A percentile compares a stretch with the other conserved stretches of the same genome.
Evolutionary conservation across 2,797 vertebrate genomes (phyloP).

Genomic region (Catamblyrhynchus diadema): DNA sequence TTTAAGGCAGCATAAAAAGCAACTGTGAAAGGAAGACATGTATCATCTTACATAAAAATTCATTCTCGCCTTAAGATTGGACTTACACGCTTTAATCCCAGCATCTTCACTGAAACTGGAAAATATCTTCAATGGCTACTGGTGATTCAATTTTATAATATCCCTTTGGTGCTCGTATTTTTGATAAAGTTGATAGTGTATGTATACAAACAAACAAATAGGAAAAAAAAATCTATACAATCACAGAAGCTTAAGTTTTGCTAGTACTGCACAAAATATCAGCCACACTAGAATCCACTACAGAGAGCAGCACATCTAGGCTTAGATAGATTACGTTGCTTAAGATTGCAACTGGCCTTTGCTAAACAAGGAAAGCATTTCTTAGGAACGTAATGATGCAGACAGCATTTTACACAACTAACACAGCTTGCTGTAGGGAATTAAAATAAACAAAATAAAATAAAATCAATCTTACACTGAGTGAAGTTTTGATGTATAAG

Average conservation of each 20-base stretch:
- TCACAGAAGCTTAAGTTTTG: conserved; percentile 27
- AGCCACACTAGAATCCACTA: background rate
- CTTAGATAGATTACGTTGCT: background rate
- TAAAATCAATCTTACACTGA: conserved; percentile 84
- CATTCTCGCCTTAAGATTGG: conserved; percentile 72
- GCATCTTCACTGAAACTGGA: conserved; percentile 54
- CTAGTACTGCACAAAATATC: conserved; percentile 16
- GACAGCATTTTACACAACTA: conserved; percentile 74
- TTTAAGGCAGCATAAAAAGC: conserved; percentile 82
- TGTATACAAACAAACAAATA: background rate
- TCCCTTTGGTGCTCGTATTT: conserved; percentile 63
- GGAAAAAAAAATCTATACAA: conserved; percentile 40
- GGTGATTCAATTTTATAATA: conserved; percentile 62
- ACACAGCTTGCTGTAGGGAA: conserved; percentile 76
- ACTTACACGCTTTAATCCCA: conserved; percentile 71
- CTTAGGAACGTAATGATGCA: conserved; percentile 74
- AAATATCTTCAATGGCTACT: conserved; percentile 67
- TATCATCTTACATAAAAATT: conserved; percentile 79
- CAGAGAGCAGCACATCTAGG: background rate
- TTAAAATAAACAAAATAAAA: conserved; percentile 85
- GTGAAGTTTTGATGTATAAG: conserved; percentile 85
- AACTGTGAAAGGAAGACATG: conserved; percentile 78
- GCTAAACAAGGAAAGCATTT: conserved; percentile 75
- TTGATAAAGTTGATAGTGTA: conserved; percentile 38
- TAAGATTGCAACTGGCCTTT: conserved; percentile 37